Base-by-base conservation (phyloP, 2,888 invertebrate species). In the Cantharis lateralis region DNA sequence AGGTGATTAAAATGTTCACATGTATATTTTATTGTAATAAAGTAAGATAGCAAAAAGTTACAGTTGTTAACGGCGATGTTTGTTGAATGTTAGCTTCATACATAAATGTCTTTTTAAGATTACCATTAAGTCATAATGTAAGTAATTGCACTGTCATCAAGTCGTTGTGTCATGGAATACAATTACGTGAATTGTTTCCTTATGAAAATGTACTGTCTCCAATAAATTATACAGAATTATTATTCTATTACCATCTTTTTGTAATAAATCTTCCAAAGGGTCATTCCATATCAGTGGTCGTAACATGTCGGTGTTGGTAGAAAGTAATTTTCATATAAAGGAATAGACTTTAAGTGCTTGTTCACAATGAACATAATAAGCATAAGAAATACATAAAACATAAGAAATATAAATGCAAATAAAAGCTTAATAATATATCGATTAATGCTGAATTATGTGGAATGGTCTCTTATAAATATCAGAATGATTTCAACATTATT, bases 141-240 rank as follows among this genome's bases (percentile, higher is more conserved):
- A 82, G 79, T 81, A 82, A 79, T 72, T 81, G 82, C 82, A 82
- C 82, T 81, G 80, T 82, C 80, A 80, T 77, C 64, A 32, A 75
- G 70, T 68, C 63, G 70, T 72, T 32, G 62, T 78, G 68, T 78
- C 78, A 78, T 78, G 63, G 48, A 78, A 78, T 77, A 78, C 75
- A 75, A 74, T 73, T 75, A 75, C n/a, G 15, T 69, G 15, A 32
- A 28, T 69, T 69, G 26, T 69, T 32, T 69, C 64, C 64, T 66
- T 66, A 66, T 66, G 64, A 66, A 66, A 20, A 66, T 66, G 64
- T 66, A 66, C 64, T 66, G 64, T 66, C 64, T 66, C 20, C n/a
- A 66, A 66, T 66, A 66, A 66, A 66, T 66, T 48, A 48, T 48
- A 48, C 48, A 48, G 48, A 48, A 48, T 48, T 48, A 48, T 48